A percentile compares a stretch with the other conserved stretches of the same genome.
Conservation (phyloP, 2,888 invertebrate genomes). For the Philaethria dido region DNA sequence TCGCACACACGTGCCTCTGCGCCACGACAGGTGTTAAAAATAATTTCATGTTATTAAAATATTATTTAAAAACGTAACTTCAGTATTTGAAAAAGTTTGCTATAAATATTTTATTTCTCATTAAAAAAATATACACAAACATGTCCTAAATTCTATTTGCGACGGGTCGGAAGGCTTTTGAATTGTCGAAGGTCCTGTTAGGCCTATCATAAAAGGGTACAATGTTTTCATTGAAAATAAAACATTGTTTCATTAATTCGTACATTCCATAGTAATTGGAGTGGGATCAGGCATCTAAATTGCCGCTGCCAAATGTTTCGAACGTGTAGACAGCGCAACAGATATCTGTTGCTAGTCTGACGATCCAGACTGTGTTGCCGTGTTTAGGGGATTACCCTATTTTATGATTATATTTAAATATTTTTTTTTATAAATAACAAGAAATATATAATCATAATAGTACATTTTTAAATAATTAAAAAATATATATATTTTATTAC, state of each 20-base stretch:
- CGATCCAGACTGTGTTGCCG: slow-evolving; percentile 38
- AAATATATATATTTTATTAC: too few relatives aligned
- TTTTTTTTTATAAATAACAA: not conserved
- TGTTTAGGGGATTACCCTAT: slow-evolving; percentile 9
- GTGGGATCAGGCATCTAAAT: slow-evolving; percentile 27
- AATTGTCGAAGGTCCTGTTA: slow-evolving; percentile 4
- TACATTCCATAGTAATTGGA: slow-evolving; percentile 27
- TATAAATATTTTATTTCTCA: not conserved
- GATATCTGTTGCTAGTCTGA: slow-evolving; percentile 69
- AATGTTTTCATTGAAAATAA: slow-evolving; percentile 17
- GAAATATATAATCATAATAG: not conserved
- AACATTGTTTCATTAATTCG: slow-evolving; percentile 22
- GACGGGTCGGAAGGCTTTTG: not conserved
- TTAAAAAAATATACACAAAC: not conserved
- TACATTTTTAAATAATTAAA: too few relatives aligned
- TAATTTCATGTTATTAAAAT: too few relatives aligned
- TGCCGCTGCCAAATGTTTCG: slow-evolving; percentile 32
- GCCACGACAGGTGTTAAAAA: too few relatives aligned
- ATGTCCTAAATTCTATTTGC: not conserved
- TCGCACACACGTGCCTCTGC: too few relatives aligned
- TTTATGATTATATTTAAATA: not conserved
- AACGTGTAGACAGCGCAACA: slow-evolving; percentile 61
- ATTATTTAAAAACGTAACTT: too few relatives aligned
- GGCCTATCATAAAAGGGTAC: not conserved
- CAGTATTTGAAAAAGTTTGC: too few relatives aligned